Base-by-base conservation (phyloP, 2,888 invertebrate species). In the Esperia sulphurella region DNA sequence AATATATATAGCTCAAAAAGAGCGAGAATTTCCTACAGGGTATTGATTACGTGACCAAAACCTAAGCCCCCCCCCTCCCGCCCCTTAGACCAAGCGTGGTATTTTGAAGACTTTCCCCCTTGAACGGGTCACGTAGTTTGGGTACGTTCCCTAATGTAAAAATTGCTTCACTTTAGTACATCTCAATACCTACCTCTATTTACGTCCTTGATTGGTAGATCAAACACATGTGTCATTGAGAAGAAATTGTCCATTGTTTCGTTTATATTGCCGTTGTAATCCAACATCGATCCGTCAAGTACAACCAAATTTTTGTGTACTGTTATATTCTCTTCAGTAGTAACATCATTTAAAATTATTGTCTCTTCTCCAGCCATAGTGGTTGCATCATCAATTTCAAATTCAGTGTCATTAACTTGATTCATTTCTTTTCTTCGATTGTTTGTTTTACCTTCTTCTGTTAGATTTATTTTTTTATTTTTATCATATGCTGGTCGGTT, bases 221-320 rank as follows among this genome's bases (percentile, higher is more conserved):
- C 75, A 1, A 73, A 62, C 2, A 75, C 55, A 49, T 85, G 87
- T 0, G 87, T 86, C 0, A 77, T 66, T 10, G 79, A 77, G 50
- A 87, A 87, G 54, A 87, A 88, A 28, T 74, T 71, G 1, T 75
- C 68, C 8, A 85, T 68, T 14, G 78, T 77, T 1, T 77, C 68
- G 48, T 83, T 86, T 3, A 80, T 58, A 45, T 81, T 65, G 9
- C 54, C 58, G 8, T 55, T 63, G n/a, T 48, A 51, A 39, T 73
- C 68, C 9, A 78, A 58, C 55, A 71, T 62, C 1, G 71, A 59
- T 8, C 66, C 71, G 35, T 79, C 70, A 0, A 86, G 59, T 0
- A 87, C 59, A 1, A 87, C 45, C 1, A 84, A 8, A n/a, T 63
- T 66, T n/a, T 68, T 66, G 0, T 44, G 45, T 12, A 35, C 33